A percentile compares a stretch with the other conserved stretches of the same genome.
Conservation (phyloP, 2,888 invertebrate species). For the Rugalucina vietnamica region DNA sequence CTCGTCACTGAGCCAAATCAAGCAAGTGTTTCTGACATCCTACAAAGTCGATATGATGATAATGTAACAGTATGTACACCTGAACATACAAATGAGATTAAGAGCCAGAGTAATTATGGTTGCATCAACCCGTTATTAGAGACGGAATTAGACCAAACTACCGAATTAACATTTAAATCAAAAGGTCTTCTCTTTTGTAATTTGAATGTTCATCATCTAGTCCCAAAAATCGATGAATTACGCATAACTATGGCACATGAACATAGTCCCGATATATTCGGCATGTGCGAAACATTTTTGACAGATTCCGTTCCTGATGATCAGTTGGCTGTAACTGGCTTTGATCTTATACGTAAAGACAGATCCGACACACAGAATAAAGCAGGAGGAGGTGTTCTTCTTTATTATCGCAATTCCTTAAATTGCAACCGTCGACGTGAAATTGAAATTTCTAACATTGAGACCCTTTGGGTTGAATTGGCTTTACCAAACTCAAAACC, state of each 20-base stretch:
- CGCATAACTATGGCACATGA: not conserved
- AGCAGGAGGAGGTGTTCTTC: constrained; percentile 12
- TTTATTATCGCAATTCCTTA: not conserved
- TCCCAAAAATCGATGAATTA: not conserved
- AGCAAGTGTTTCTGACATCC: not conserved
- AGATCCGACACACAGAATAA: not conserved
- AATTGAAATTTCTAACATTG: constrained; percentile 1
- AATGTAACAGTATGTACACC: not conserved
- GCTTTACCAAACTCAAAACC: not conserved
- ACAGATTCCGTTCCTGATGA: not conserved
- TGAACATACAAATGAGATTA: not conserved
- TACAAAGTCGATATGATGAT: too few relatives aligned
- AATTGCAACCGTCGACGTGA: not conserved
- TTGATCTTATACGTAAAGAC: not conserved
- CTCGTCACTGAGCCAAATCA: not conserved
- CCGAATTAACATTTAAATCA: not conserved
- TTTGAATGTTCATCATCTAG: not conserved
- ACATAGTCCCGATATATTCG: not conserved
- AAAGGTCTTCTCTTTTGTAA: not conserved
- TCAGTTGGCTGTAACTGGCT: not conserved
- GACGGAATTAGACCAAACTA: too few relatives aligned
- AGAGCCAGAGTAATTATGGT: not conserved
- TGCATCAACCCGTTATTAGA: too few relatives aligned
- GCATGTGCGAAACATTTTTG: not conserved
- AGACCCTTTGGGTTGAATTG: constrained; percentile 14